These are phyloP conservation scores for Dermatophagoides farinae DNA, from an alignment of 1,140 invertebrate genomes.

Conservation along the genomic window DNA sequence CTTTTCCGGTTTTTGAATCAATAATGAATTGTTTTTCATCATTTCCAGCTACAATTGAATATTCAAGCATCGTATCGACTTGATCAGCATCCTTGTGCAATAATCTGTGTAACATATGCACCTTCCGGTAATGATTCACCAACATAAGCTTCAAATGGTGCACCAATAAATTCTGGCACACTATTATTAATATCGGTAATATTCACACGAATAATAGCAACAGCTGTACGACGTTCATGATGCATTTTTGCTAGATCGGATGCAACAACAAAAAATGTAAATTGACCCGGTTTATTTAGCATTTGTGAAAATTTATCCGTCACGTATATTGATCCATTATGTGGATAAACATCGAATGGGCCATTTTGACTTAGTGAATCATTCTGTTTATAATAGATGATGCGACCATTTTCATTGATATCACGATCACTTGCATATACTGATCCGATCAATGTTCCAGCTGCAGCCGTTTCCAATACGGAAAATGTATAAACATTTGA, in stretches of 20 bases:
- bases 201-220: slow-evolving; percentile 21
- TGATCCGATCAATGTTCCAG: slow-evolving; percentile 19
- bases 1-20: slow-evolving; percentile 19
- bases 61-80: slow-evolving; percentile 14
- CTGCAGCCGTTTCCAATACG: slow-evolving; percentile 21
- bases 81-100: slow-evolving; percentile 16
- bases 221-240: slow-evolving; percentile 20
- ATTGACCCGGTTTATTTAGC: slow-evolving; percentile 17
- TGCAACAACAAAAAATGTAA: slow-evolving; percentile 23
- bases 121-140: slow-evolving; percentile 22
- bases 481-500: slow-evolving; percentile 43
- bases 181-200: slow-evolving; percentile 30
- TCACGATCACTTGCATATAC: slow-evolving; percentile 22
- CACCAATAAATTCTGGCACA: slow-evolving; percentile 21
- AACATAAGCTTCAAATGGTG: slow-evolving; percentile 20
- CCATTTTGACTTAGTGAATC: slow-evolving; percentile 19
- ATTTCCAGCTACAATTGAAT: slow-evolving; percentile 21
- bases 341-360: slow-evolving; percentile 21
- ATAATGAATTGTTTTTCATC: slow-evolving; percentile 22
- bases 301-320: slow-evolving; percentile 16
- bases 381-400: slow-evolving; percentile 29
- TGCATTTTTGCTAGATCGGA: slow-evolving; percentile 20
- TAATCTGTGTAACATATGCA: slow-evolving; percentile 21
- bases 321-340: slow-evolving; percentile 23
- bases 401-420: slow-evolving; percentile 21